Percentiles rank a stretch among this genome's conserved stretches.
Conservation (phyloP, 1,140 invertebrate genomes). For the Hycleus cichorii region DNA sequence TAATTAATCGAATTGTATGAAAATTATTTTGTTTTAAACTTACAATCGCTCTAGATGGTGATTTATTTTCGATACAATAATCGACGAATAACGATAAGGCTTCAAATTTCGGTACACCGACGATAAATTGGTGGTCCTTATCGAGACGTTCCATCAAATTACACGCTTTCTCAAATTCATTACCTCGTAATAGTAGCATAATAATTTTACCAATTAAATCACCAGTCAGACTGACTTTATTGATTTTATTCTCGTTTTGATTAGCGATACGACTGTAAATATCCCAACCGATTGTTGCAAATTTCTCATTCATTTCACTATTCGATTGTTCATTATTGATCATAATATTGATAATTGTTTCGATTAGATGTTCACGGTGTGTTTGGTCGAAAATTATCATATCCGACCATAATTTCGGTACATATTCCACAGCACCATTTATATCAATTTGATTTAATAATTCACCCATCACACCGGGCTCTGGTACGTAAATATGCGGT, state of each 20-base stretch:
- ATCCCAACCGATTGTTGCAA: conserved; percentile 47
- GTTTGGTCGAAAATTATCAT: conserved; percentile 60
- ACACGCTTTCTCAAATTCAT: conserved; percentile 45
- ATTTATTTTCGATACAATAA: conserved; percentile 43
- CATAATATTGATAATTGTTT: conserved; percentile 50
- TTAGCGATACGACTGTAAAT: conserved; percentile 47
- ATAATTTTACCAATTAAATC: conserved; percentile 51
- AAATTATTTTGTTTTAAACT: conserved; percentile 16
- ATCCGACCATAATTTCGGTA: conserved; percentile 73
- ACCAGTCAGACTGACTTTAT: conserved; percentile 47
- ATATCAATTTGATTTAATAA: conserved; percentile 56
- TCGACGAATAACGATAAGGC: conserved; percentile 45
- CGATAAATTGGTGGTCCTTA: conserved; percentile 44
- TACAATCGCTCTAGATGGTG: conserved; percentile 44
- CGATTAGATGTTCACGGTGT: conserved; percentile 48
- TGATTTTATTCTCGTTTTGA: conserved; percentile 33
- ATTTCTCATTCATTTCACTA: conserved; percentile 39
- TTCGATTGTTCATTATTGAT: conserved; percentile 45
- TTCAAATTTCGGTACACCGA: conserved; percentile 47
- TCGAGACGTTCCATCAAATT: conserved; percentile 47
- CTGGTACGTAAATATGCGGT: conserved; percentile 74
- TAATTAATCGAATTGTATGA: background rate
- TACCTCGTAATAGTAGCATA: conserved; percentile 41
- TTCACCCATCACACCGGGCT: conserved; percentile 62
- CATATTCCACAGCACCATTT: conserved; percentile 51